Evolutionary conservation across 2,113 vertebrate species (phyloP).

Genomic region (Clupea harengus): DNA sequence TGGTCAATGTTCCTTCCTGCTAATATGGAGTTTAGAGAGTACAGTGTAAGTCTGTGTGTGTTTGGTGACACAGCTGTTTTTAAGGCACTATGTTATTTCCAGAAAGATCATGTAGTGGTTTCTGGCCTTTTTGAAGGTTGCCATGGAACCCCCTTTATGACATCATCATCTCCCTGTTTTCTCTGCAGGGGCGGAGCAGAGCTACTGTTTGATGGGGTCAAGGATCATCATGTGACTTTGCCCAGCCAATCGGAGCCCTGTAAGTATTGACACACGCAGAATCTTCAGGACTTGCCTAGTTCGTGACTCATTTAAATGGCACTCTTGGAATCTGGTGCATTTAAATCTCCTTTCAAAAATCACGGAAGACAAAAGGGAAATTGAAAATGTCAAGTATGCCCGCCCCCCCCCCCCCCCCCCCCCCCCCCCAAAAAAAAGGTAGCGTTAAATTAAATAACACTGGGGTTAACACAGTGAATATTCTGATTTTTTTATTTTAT

Average conservation of each 20-base stretch:
- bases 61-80: not conserved
- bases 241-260: conserved; percentile 86
- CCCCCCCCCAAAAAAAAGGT: not conserved
- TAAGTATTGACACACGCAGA: conserved; percentile 74
- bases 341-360: not conserved
- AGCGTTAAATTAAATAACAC: not conserved
- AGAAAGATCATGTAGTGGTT: not conserved
- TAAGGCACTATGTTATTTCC: not conserved
- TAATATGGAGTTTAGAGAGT: not conserved
- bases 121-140: not conserved
- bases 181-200: conserved; percentile 89
- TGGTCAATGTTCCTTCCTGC: not conserved
- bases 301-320: not conserved
- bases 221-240: conserved; percentile 87
- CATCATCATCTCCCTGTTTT: conserved; percentile 31
- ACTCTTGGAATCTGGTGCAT: not conserved
- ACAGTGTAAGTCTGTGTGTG: not conserved
- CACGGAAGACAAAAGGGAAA: not conserved
- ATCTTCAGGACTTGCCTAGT: not conserved
- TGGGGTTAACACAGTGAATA: not conserved
- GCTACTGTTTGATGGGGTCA: conserved; percentile 88
- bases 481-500: not conserved
- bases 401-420: no score
- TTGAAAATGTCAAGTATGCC: not conserved
- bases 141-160: not conserved